Conservation (phyloP, 1,140 invertebrate genomes). For the Drosophila quadrilineata region DNA sequence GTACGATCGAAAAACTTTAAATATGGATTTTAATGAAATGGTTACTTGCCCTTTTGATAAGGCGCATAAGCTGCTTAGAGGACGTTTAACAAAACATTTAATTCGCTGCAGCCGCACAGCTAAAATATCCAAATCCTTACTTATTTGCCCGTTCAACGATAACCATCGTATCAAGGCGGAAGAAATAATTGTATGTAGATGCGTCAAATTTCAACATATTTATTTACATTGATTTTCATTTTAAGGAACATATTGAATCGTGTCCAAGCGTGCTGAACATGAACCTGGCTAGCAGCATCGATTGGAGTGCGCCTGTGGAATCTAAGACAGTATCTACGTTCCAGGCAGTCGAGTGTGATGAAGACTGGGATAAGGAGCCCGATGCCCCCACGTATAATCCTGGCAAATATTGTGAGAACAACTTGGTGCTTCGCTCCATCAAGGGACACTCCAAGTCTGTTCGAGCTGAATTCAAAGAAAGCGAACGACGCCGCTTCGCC, state of each 20-base stretch:
- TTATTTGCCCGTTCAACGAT: constrained; percentile 12
- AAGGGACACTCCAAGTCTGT: not conserved
- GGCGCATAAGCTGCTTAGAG: not conserved
- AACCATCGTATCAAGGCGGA: not conserved
- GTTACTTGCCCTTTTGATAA: constrained; percentile 11
- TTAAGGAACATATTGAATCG: constrained; percentile 11
- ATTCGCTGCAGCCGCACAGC: not conserved
- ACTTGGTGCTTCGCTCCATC: constrained; percentile 5
- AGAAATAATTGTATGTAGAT: constrained; percentile 4
- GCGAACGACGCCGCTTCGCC: constrained; percentile 21
- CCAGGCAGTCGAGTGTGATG: constrained; percentile 3
- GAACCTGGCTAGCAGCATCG: too few species aligned
- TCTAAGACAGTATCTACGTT: not conserved
- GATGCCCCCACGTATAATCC: constrained; percentile 23
- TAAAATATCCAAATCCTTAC: not conserved
- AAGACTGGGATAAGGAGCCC: constrained; percentile 25
- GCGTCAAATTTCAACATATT: not conserved
- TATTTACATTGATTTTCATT: not conserved
- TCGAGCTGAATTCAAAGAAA: not conserved
- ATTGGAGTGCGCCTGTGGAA: too few species aligned
- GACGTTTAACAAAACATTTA: constrained; percentile 14
- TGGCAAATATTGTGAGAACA: not conserved
- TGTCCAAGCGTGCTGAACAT: not conserved
- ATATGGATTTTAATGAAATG: constrained; percentile 11
- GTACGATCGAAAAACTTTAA: not conserved